These are phyloP conservation scores for Lasioglossum villosulum DNA, from an alignment of 2,888 invertebrate species.

Conservation along the genomic window DNA sequence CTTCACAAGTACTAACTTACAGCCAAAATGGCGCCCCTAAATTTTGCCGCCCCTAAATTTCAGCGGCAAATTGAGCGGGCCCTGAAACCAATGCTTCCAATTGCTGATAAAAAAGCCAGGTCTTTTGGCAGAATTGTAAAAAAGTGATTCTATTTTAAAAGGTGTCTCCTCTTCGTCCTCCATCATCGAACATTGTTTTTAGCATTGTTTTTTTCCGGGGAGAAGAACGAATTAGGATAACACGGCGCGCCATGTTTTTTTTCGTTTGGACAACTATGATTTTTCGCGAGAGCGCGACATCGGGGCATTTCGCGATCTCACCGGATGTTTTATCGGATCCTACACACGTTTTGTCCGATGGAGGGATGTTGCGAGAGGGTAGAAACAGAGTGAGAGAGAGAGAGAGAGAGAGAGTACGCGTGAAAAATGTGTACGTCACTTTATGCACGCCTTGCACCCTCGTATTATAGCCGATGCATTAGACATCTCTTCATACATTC, in stretches of 20 bases:
- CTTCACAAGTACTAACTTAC: no score
- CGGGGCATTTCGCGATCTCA: conserved; percentile 72
- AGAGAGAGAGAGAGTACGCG: not conserved
- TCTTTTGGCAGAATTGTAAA: no score
- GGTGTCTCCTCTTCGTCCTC: not conserved
- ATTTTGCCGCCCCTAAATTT: no score
- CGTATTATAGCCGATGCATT: conserved; percentile 71
- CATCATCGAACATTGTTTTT: conserved; percentile 27
- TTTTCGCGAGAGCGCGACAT: conserved; percentile 54
- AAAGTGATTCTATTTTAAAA: no score
- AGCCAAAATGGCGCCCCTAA: no score
- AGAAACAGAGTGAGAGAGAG: not conserved
- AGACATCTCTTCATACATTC: conserved; percentile 71
- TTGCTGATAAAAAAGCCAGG: no score
- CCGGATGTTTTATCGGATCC: conserved; percentile 56
- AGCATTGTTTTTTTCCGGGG: conserved; percentile 9
- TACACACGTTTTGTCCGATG: conserved; percentile 19
- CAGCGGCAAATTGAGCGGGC: no score
- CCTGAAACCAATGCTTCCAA: no score
- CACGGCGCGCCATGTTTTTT: not conserved
- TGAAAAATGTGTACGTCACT: conserved; percentile 43
- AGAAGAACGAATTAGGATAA: not conserved
- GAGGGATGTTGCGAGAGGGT: not conserved
- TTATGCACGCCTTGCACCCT: conserved; percentile 67
- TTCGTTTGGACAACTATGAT: conserved; percentile 2